A percentile compares a stretch with the other conserved stretches of the same genome.
Evolutionary conservation across 2,113 vertebrate genomes (phyloP).

Genomic region (Callithrix jacchus): DNA sequence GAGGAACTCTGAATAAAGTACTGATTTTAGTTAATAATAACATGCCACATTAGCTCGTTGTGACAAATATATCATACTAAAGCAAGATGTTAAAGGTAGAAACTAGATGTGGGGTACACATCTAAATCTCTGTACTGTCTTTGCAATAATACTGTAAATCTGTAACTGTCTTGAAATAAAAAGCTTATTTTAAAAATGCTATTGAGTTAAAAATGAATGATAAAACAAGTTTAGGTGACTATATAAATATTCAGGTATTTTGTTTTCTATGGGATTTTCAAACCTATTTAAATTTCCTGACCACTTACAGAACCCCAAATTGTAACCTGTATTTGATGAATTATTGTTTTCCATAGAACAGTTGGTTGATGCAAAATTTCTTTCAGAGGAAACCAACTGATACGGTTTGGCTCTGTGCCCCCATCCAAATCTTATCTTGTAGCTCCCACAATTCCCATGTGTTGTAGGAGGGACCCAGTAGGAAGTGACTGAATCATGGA

Average conservation of each 20-base stretch:
- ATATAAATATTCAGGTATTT: not conserved
- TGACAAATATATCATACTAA: not conserved
- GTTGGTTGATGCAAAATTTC: not conserved
- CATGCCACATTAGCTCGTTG: not conserved
- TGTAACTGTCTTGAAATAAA: not conserved
- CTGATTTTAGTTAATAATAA: not conserved
- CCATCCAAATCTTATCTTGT: no score
- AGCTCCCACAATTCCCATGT: no score
- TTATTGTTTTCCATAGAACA: conserved; percentile 5
- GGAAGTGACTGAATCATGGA: no score
- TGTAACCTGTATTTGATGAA: not conserved
- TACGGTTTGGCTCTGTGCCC: no score
- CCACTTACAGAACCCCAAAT: not conserved
- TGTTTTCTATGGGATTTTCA: not conserved
- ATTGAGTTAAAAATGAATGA: not conserved
- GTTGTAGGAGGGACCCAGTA: no score
- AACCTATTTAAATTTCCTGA: not conserved
- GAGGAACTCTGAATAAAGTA: not conserved
- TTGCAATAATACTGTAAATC: not conserved
- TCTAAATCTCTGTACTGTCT: not conserved
- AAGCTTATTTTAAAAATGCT: not conserved
- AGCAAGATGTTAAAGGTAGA: not conserved
- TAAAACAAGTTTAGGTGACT: not conserved
- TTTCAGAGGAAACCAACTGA: conserved; percentile 7
- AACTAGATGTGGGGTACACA: not conserved